phyloP scores from a whole-genome alignment of 2,888 invertebrate species.

The Pogonocherus hispidulus region DNA sequence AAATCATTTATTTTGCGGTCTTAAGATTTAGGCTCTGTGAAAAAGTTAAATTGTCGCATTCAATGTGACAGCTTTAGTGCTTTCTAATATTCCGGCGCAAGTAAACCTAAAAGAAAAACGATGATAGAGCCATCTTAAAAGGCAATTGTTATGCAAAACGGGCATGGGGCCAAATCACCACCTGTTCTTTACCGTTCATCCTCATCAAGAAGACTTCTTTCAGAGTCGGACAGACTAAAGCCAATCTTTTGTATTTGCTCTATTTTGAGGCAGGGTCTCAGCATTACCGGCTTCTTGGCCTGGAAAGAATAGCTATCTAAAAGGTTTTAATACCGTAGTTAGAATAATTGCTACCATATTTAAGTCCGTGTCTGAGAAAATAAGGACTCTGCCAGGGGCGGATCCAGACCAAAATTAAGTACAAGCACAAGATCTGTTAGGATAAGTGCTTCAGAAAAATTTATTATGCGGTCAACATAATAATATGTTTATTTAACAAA shows the following conservation, averaged over 20 bases:
- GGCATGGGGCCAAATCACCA: constrained; percentile 66
- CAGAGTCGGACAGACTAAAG: constrained; percentile 65
- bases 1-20: constrained; percentile 68
- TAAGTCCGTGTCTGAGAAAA: constrained; percentile 65
- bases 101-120: constrained; percentile 67
- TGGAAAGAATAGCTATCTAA: constrained; percentile 70
- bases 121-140: constrained; percentile 68
- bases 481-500: too few relatives aligned
- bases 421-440: too few relatives aligned
- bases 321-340: constrained; percentile 69
- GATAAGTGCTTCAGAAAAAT: too few relatives aligned
- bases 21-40: constrained; percentile 60
- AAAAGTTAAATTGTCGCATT: constrained; percentile 69
- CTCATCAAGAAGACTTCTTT: constrained; percentile 67
- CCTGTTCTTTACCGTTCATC: constrained; percentile 69
- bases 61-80: constrained; percentile 67
- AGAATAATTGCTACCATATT: constrained; percentile 70
- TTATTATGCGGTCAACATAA: too few relatives aligned
- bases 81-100: constrained; percentile 68
- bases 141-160: constrained; percentile 70
- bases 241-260: constrained; percentile 69
- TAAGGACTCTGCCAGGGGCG: constrained; percentile 58
- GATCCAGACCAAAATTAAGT: not conserved
- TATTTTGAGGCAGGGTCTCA: constrained; percentile 65
- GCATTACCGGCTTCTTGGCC: constrained; percentile 67